Percentiles rank a stretch among this genome's conserved stretches.
Evolutionary conservation across 2,113 vertebrate genomes (phyloP).

Genomic region (Hydrolagus affinis): DNA sequence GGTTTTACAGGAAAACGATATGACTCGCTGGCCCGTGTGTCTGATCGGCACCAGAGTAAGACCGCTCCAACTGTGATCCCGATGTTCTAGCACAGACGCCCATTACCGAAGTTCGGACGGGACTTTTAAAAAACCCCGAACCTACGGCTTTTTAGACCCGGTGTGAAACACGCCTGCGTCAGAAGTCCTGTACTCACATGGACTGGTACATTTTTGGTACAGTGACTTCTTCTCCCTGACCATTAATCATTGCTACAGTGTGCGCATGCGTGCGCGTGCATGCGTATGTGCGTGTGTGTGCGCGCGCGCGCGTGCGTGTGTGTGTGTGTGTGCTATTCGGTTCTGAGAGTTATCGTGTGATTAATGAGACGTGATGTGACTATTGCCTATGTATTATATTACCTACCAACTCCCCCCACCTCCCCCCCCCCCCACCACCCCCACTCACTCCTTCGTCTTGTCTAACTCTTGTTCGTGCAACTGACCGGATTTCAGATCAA

Average conservation of each 20-base stretch:
- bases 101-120: neutral
- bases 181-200: too few species aligned
- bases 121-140: neutral
- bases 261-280: too few species aligned
- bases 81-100: neutral
- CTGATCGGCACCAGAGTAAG: neutral
- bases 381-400: neutral
- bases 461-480: slow-evolving; percentile 20
- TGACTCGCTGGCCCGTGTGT: too few species aligned
- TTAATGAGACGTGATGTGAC: neutral
- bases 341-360: neutral
- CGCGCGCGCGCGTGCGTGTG: too few species aligned
- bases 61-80: neutral
- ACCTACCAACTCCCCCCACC: too few species aligned
- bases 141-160: neutral
- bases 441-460: neutral
- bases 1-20: neutral
- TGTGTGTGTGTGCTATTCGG: neutral
- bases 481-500: neutral
- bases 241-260: neutral
- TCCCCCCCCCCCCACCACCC: too few species aligned
- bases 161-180: neutral
- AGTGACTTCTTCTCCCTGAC: neutral
- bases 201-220: slow-evolving; percentile 1
- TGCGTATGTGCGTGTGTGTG: too few species aligned